These are phyloP conservation scores for Neria commutata DNA, from an alignment of 2,888 invertebrate species.

Conservation along the genomic window DNA sequence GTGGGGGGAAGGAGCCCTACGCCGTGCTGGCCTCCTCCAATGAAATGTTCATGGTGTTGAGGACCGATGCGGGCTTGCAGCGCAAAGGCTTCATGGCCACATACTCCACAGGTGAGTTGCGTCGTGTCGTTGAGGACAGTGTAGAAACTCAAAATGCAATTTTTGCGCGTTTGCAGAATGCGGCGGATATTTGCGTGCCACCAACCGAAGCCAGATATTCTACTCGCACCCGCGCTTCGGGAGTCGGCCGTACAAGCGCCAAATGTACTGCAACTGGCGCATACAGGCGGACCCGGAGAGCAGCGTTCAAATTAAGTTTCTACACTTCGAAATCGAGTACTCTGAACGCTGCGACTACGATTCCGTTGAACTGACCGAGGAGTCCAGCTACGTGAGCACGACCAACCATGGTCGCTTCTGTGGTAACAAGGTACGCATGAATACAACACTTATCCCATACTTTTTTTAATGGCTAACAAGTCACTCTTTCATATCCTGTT, in stretches of 20 bases:
- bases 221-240: constrained; percentile 96
- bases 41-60: constrained; percentile 93
- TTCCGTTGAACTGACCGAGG: constrained; percentile 86
- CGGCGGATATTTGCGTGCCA: constrained; percentile 87
- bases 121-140: background rate
- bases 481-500: constrained; percentile 12
- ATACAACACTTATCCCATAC: background rate
- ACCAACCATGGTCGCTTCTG: constrained; percentile 82
- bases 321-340: constrained; percentile 76
- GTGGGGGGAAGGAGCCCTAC: constrained; percentile 88
- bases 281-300: constrained; percentile 83
- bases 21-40: constrained; percentile 86
- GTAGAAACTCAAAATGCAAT: too few species aligned
- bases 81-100: constrained; percentile 91
- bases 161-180: constrained; percentile 72
- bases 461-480: background rate
- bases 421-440: constrained; percentile 83
- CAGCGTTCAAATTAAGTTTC: constrained; percentile 83
- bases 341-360: constrained; percentile 93
- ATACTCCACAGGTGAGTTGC: constrained; percentile 79
- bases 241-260: constrained; percentile 84
- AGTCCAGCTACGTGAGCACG: constrained; percentile 69
- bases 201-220: constrained; percentile 77
- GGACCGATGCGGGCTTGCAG: constrained; percentile 94
- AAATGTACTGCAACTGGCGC: constrained; percentile 93